These are phyloP conservation scores for Eutolmus rufibarbis DNA, from an alignment of 2,888 invertebrate species.

Conservation along the genomic window DNA sequence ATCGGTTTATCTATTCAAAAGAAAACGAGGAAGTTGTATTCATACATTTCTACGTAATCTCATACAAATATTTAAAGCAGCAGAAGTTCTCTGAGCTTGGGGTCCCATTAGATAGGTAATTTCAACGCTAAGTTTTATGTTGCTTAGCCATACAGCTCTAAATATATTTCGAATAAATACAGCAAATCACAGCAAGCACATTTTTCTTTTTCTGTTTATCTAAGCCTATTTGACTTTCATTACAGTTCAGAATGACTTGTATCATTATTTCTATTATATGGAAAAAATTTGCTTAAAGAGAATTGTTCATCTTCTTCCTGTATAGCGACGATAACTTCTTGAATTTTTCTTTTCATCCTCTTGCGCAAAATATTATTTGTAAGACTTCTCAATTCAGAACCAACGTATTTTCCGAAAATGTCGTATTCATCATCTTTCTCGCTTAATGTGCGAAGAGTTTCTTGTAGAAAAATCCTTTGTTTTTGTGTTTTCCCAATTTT, in stretches of 20 bases:
- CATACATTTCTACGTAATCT: too few relatives aligned
- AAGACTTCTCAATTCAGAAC: background rate
- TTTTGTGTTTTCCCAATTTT: background rate
- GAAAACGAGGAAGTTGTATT: too few relatives aligned
- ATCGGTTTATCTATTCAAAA: too few relatives aligned
- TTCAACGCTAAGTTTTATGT: too few relatives aligned
- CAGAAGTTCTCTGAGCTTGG: too few relatives aligned
- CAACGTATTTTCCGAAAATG: background rate
- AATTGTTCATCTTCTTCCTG: background rate
- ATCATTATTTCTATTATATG: background rate
- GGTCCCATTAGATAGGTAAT: too few relatives aligned
- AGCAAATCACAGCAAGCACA: too few relatives aligned
- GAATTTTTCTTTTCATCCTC: background rate
- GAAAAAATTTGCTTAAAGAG: background rate
- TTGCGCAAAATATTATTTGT: background rate
- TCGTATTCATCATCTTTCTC: background rate
- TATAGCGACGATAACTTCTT: background rate
- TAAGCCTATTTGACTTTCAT: background rate
- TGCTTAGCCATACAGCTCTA: too few relatives aligned
- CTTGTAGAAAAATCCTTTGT: background rate
- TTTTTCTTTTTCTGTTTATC: background rate
- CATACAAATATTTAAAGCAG: too few relatives aligned
- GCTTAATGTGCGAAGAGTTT: background rate
- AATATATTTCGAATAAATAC: too few relatives aligned
- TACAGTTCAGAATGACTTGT: background rate